A percentile compares a stretch with the other conserved stretches of the same genome.
These are phyloP conservation scores for Zaprionus inermis DNA, from an alignment of 1,140 invertebrate species.

Conservation along the genomic window DNA sequence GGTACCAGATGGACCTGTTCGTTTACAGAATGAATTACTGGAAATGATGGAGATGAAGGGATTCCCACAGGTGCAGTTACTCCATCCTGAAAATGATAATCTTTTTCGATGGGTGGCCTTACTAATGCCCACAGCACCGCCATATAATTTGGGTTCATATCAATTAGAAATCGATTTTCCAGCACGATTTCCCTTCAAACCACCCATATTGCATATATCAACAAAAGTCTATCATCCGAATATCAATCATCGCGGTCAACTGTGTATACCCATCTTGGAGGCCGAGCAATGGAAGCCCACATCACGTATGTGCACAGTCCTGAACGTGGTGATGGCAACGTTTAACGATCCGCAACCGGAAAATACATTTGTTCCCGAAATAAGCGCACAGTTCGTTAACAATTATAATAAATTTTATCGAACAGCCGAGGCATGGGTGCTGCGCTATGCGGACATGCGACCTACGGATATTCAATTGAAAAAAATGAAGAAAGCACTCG, in stretches of 20 bases:
- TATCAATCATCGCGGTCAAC: conserved; percentile 99
- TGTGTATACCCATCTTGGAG: conserved; percentile 98
- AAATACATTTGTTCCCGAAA: conserved; percentile 96
- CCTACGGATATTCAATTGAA: conserved; percentile 87
- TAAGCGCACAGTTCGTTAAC: conserved; percentile 97
- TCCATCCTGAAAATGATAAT: conserved; percentile 96
- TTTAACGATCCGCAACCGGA: conserved; percentile 99
- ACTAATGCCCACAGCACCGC: conserved; percentile 96
- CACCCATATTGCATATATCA: conserved; percentile 98
- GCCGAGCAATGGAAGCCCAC: conserved; percentile 99
- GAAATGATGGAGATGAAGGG: conserved; percentile 91
- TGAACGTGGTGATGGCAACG: conserved; percentile 97
- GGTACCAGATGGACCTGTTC: conserved; percentile 87
- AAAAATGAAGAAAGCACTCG: too few species aligned
- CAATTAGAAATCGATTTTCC: conserved; percentile 99
- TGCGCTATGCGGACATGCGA: conserved; percentile 98
- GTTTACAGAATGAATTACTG: conserved; percentile 91
- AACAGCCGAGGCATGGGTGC: conserved; percentile 98
- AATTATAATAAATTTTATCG: conserved; percentile 98
- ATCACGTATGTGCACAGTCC: conserved; percentile 99
- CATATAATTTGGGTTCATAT: conserved; percentile 99
- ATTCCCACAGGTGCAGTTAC: conserved; percentile 89
- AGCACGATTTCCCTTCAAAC: conserved; percentile 99
- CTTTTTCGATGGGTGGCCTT: conserved; percentile 96
- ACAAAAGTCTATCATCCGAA: conserved; percentile 99